A percentile compares a stretch with the other conserved stretches of the same genome.
Evolutionary conservation across 2,113 vertebrate species (phyloP).

Genomic region (Takifugu flavidus): DNA sequence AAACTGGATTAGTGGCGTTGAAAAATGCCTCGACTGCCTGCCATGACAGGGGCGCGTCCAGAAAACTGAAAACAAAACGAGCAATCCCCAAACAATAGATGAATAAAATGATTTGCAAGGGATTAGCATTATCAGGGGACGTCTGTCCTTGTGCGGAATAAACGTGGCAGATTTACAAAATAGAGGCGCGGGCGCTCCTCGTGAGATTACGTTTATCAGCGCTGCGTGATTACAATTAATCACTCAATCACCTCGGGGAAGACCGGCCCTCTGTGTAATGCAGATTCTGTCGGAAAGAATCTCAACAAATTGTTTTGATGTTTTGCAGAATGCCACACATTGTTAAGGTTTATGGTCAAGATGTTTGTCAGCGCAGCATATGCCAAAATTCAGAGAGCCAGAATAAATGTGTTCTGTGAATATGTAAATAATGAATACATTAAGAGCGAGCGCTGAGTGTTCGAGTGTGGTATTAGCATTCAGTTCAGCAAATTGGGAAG

Average conservation of each 20-base stretch:
- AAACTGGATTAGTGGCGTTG: no score
- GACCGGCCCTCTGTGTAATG: neutral
- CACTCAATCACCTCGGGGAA: slow-evolving; percentile 28
- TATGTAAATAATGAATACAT: no score
- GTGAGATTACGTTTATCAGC: slow-evolving; percentile 27
- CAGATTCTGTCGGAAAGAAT: slow-evolving; percentile 2
- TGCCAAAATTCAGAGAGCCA: neutral
- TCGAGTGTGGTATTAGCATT: no score
- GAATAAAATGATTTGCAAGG: slow-evolving; percentile 26
- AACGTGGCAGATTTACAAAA: slow-evolving; percentile 23
- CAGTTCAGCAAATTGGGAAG: no score
- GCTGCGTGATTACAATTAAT: slow-evolving; percentile 35
- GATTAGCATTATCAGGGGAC: slow-evolving; percentile 27
- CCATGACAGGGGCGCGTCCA: neutral
- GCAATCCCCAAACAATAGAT: slow-evolving; percentile 6
- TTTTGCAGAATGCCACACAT: neutral
- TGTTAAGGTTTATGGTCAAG: no score
- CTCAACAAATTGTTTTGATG: slow-evolving; percentile 8
- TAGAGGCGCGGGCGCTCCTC: slow-evolving; percentile 1
- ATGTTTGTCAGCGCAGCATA: slow-evolving; percentile 17
- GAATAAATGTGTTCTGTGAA: no score
- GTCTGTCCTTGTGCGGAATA: slow-evolving; percentile 11
- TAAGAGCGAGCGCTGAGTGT: neutral
- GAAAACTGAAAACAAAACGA: neutral
- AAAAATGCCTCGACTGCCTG: neutral